Conservation (phyloP, 2,888 invertebrate species). For the Peribatodes rhomboidaria region DNA sequence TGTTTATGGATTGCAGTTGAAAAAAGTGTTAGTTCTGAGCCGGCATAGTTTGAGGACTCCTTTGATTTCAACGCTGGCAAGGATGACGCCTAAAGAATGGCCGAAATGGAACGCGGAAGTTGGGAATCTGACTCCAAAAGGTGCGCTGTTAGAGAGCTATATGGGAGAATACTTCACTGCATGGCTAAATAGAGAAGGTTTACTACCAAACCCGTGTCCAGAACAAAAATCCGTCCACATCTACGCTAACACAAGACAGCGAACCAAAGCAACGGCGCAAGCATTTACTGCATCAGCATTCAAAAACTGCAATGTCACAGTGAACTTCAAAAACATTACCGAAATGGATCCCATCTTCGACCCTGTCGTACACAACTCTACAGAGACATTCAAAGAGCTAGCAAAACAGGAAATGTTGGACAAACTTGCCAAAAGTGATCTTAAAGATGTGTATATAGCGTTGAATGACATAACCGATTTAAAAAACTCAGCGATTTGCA, state of each 20-base stretch:
- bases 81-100: slow-evolving; percentile 62
- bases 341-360: slow-evolving; percentile 65
- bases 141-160: slow-evolving; percentile 65
- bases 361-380: slow-evolving; percentile 60
- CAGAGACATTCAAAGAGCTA: slow-evolving; percentile 51
- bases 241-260: slow-evolving; percentile 67
- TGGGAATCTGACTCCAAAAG: slow-evolving; percentile 69
- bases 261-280: slow-evolving; percentile 68
- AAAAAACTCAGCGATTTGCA: slow-evolving; percentile 63
- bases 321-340: slow-evolving; percentile 54
- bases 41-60: slow-evolving; percentile 73
- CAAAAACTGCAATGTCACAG: slow-evolving; percentile 60
- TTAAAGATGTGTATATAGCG: slow-evolving; percentile 56
- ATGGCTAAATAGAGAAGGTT: slow-evolving; percentile 62
- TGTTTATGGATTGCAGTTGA: slow-evolving; percentile 29
- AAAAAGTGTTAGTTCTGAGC: slow-evolving; percentile 69
- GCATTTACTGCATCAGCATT: slow-evolving; percentile 68
- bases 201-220: slow-evolving; percentile 63
- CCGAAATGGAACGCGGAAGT: slow-evolving; percentile 60
- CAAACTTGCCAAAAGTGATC: slow-evolving; percentile 55
- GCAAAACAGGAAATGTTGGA: slow-evolving; percentile 61
- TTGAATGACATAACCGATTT: slow-evolving; percentile 66
- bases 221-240: slow-evolving; percentile 55
- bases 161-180: slow-evolving; percentile 68
- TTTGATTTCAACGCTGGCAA: slow-evolving; percentile 55